These are phyloP conservation scores for Catharus bicknelli DNA, from an alignment of 2,113 vertebrate genomes.

Conservation along the genomic window DNA sequence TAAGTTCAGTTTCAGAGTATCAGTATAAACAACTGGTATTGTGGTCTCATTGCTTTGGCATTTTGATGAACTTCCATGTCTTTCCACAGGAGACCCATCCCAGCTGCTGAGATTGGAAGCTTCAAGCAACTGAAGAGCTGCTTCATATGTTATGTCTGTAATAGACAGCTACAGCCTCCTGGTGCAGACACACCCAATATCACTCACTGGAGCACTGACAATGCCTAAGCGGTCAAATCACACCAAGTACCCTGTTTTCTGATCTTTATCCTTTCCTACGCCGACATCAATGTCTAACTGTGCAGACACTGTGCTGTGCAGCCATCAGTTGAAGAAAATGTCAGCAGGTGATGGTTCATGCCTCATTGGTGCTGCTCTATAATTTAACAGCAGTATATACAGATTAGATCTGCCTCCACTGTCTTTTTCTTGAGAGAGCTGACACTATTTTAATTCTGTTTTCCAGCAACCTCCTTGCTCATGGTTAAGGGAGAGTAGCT, in stretches of 20 bases:
- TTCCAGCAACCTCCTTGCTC: background rate
- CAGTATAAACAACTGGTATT: rapidly evolving
- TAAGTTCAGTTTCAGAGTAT: background rate
- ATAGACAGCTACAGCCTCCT: background rate
- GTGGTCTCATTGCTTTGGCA: background rate
- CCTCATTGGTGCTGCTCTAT: background rate
- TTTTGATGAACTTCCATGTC: background rate
- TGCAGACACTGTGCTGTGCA: background rate
- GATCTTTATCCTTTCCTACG: background rate
- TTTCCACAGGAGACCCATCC: background rate
- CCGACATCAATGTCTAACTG: background rate
- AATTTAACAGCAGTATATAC: constrained; percentile 4
- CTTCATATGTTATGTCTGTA: rapidly evolving
- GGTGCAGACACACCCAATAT: background rate
- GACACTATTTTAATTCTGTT: background rate
- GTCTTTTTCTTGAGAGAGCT: background rate
- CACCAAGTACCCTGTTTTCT: background rate
- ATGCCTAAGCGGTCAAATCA: background rate
- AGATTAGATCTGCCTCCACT: background rate
- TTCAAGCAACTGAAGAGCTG: background rate
- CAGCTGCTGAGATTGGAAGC: background rate
- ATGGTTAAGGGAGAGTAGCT: background rate
- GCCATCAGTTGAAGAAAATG: background rate
- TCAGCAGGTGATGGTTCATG: constrained; percentile 25
- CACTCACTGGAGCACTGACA: background rate